Percentiles rank a stretch among this genome's conserved stretches.
Conservation (phyloP, 2,113 vertebrate genomes). For the Charina bottae region DNA sequence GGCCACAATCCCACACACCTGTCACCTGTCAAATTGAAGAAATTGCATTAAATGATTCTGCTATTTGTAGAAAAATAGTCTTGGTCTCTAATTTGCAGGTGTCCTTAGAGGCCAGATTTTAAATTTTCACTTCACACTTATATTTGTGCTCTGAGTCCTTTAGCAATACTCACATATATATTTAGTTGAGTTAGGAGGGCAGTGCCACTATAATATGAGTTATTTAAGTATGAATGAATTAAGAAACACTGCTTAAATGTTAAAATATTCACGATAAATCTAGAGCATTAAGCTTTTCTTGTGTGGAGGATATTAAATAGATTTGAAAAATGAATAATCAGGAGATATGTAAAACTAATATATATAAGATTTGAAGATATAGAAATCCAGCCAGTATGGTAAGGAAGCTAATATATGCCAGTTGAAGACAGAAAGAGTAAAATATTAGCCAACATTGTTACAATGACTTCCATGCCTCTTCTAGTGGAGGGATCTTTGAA, state of each 20-base stretch:
- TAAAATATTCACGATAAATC: conserved; percentile 36
- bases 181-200: conserved; percentile 52
- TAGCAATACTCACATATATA: conserved; percentile 41
- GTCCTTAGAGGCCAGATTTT: conserved; percentile 44
- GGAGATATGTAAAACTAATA: conserved; percentile 15
- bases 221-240: conserved; percentile 33
- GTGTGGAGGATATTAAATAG: neutral
- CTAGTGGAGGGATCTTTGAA: neutral
- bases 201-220: conserved; percentile 49
- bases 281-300: neutral
- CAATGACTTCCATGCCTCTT: neutral
- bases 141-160: conserved; percentile 49
- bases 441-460: neutral
- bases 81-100: conserved; percentile 50
- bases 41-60: conserved; percentile 34
- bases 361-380: conserved; percentile 19
- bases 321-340: conserved; percentile 28
- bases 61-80: conserved; percentile 33
- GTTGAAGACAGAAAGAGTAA: neutral
- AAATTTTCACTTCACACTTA: conserved; percentile 44
- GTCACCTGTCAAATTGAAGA: conserved; percentile 42
- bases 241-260: conserved; percentile 55
- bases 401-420: neutral
- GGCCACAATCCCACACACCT: neutral
- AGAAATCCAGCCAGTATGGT: neutral